Base-by-base conservation (phyloP, 1,140 invertebrate genomes). In the Drosophila willistoni region DNA sequence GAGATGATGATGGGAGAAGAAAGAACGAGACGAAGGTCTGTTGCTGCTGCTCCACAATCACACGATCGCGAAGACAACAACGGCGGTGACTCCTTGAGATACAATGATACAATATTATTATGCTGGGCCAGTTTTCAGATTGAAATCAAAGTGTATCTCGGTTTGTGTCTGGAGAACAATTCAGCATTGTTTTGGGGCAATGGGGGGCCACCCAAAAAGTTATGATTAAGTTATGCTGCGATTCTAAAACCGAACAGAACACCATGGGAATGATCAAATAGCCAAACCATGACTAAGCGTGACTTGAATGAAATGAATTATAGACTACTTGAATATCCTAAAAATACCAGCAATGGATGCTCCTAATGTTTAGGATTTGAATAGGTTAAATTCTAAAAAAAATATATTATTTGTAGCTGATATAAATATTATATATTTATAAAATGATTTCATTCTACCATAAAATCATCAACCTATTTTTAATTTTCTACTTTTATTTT, bases 71-170 rank as follows among this genome's bases (percentile, higher is more conserved):
- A 75, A 54, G 22, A 59, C 74, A 42, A 60, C 73, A n/a, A 55
- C 64, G 19, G 74, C 64, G 83, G 83, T 80, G 67, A 68, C 79
- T 86, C 83, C 83, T 82, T 86, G 79, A 79, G 84, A 87, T 87
- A 87, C 83, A 87, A 87, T 87, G 83, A 87, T 87, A 87, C 83
- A 87, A 87, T 87, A 87, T 87, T 87, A 87, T 87, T 87, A 87
- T 87, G 83, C 84, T 87, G 79, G 57, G 54, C 75, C 77, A 85
- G 79, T 74, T 79, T 83, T 51, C 77, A 87, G 83, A 87, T 87
- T 87, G 79, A 87, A 87, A 87, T 87, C 83, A 87, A 87, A 86
- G 76, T 79, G 65, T 65, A 59, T 64, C 25, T 69, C 47, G 55
- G 69, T 57, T 36, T 64, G 59, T 68, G 25, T 63, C 64, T 69